A percentile compares a stretch with the other conserved stretches of the same genome.
Conservation (phyloP, 2,888 invertebrate species). For the Xanthia togata region DNA sequence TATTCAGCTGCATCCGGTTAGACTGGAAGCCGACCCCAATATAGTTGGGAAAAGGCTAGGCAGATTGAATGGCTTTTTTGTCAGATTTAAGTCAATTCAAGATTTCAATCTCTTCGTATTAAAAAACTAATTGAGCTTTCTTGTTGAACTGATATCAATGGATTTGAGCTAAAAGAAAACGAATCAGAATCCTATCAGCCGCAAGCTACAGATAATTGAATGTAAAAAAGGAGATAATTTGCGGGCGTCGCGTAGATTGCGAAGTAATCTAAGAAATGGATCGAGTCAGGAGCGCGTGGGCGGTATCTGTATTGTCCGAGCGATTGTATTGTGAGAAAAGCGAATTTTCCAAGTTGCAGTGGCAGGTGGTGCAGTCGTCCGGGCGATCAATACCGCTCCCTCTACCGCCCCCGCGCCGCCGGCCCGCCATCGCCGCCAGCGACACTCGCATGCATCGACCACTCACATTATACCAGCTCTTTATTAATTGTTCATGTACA, state of each 20-base stretch:
- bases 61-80: too few species aligned
- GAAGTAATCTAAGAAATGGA: slow-evolving; percentile 24
- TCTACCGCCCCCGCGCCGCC: slow-evolving; percentile 53
- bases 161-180: slow-evolving; percentile 1
- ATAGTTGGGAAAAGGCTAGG: too few species aligned
- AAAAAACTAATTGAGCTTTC: background rate
- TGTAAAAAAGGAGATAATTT: slow-evolving; percentile 15
- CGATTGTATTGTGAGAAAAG: slow-evolving; percentile 62
- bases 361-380: slow-evolving; percentile 81
- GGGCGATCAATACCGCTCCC: slow-evolving; percentile 81
- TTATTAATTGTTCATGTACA: slow-evolving; percentile 18
- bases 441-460: slow-evolving; percentile 55
- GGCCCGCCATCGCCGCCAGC: slow-evolving; percentile 54
- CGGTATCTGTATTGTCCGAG: slow-evolving; percentile 47
- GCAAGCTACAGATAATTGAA: slow-evolving; percentile 21
- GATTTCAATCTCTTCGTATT: background rate
- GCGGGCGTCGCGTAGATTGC: background rate
- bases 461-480: slow-evolving; percentile 29
- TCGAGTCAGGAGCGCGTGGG: background rate
- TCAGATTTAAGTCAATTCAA: too few species aligned
- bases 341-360: slow-evolving; percentile 78
- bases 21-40: too few species aligned
- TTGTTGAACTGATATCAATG: slow-evolving; percentile 1
- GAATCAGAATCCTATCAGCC: slow-evolving; percentile 6
- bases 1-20: too few species aligned